phyloP scores from a whole-genome alignment of 1,140 invertebrate genomes.

The Caenorhabditis tropicalis region DNA sequence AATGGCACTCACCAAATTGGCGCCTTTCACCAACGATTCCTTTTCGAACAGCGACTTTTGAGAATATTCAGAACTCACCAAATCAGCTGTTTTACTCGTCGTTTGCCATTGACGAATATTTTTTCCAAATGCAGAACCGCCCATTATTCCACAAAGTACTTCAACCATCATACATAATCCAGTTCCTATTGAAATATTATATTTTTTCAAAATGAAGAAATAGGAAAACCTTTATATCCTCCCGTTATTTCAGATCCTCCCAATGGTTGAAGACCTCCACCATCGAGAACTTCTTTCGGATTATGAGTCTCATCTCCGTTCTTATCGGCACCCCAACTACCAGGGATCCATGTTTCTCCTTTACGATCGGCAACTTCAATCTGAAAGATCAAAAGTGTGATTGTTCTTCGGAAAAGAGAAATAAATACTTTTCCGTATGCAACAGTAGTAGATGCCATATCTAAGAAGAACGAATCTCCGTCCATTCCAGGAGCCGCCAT shows the following conservation, averaged over 20 bases:
- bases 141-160: slow-evolving; percentile 75
- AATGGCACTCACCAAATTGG: slow-evolving; percentile 46
- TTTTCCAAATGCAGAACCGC: slow-evolving; percentile 73
- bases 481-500: slow-evolving; percentile 80
- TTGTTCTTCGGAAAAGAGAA: not conserved
- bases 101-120: slow-evolving; percentile 82
- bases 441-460: slow-evolving; percentile 91
- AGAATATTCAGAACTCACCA: slow-evolving; percentile 72
- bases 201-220: not conserved
- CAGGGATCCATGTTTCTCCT: slow-evolving; percentile 76
- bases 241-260: slow-evolving; percentile 79
- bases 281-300: slow-evolving; percentile 76
- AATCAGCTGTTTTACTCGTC: slow-evolving; percentile 78
- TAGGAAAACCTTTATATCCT: slow-evolving; percentile 38
- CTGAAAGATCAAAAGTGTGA: slow-evolving; percentile 20
- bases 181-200: slow-evolving; percentile 82
- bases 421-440: slow-evolving; percentile 80
- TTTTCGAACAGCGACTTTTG: not conserved
- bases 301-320: slow-evolving; percentile 79
- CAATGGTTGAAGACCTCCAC: slow-evolving; percentile 82
- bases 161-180: slow-evolving; percentile 88
- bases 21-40: slow-evolving; percentile 41
- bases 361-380: slow-evolving; percentile 66
- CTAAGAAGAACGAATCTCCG: slow-evolving; percentile 83
- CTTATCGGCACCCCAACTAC: slow-evolving; percentile 83